Percentiles rank a stretch among this genome's conserved stretches.
Conservation (phyloP, 2,797 vertebrate species). For the Triplophysa yarkandensis region DNA sequence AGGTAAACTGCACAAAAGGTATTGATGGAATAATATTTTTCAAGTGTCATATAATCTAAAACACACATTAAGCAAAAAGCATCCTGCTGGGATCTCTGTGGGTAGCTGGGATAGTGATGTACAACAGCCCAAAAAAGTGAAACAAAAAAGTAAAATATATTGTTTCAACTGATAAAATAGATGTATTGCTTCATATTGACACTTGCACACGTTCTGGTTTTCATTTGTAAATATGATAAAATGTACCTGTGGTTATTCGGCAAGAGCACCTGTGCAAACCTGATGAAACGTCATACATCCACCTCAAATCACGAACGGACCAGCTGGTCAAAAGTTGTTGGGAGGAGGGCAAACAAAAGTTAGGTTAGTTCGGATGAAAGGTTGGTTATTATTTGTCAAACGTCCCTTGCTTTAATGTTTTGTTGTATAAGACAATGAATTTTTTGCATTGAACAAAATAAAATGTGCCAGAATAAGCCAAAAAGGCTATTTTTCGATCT, state of each 20-base stretch:
- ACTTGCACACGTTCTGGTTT: not conserved
- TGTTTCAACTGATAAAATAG: not conserved
- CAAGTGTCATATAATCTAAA: conserved; percentile 22
- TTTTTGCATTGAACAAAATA: not conserved
- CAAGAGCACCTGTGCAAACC: conserved; percentile 9
- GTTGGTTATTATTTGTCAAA: not conserved
- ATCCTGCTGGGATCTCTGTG: conserved; percentile 8
- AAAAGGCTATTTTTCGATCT: too few species aligned
- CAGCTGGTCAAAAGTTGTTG: not conserved
- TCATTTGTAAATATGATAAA: not conserved
- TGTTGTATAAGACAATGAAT: not conserved
- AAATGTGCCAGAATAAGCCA: too few species aligned
- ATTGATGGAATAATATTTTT: conserved; percentile 38
- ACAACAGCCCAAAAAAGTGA: not conserved
- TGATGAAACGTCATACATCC: conserved; percentile 3
- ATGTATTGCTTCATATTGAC: not conserved
- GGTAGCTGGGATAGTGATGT: conserved; percentile 9
- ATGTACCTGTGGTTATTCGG: not conserved
- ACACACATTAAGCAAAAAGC: not conserved
- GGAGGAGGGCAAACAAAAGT: not conserved
- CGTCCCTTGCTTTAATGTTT: not conserved
- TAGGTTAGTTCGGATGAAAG: not conserved
- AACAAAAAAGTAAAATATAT: not conserved
- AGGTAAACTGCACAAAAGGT: conserved; percentile 27
- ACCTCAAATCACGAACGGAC: not conserved